Conservation (phyloP, 2,888 invertebrate species). For the Ernsta delagoae region DNA sequence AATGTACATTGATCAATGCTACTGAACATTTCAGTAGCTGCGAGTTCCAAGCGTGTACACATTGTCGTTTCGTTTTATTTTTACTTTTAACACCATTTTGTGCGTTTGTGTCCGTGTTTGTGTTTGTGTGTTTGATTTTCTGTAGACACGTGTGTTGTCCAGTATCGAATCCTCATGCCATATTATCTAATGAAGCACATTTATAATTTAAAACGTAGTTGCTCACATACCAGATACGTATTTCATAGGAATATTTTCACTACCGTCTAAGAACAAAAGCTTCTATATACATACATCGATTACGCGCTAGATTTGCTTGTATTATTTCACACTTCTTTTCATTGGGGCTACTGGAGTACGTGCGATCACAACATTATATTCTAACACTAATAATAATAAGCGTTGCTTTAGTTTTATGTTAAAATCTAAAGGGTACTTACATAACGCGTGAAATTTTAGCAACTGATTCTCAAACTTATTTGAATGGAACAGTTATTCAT, state of each 20-base stretch:
- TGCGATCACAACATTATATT: slow-evolving; percentile 16
- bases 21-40: slow-evolving; percentile 22
- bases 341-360: slow-evolving; percentile 7
- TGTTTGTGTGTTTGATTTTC: slow-evolving; percentile 42
- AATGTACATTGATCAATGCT: slow-evolving; percentile 43
- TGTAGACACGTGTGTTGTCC: slow-evolving; percentile 53
- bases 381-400: slow-evolving; percentile 8
- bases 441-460: slow-evolving; percentile 35
- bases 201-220: slow-evolving; percentile 64
- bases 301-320: slow-evolving; percentile 14
- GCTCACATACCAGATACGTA: slow-evolving; percentile 82
- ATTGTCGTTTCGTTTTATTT: slow-evolving; percentile 30
- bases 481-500: neutral
- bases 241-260: slow-evolving; percentile 47
- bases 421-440: neutral
- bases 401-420: slow-evolving; percentile 17
- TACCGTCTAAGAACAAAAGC: slow-evolving; percentile 58
- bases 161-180: slow-evolving; percentile 66
- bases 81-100: slow-evolving; percentile 38
- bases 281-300: slow-evolving; percentile 46
- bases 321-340: neutral
- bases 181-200: slow-evolving; percentile 73
- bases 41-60: slow-evolving; percentile 32
- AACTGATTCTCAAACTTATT: neutral
- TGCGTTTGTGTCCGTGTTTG: slow-evolving; percentile 51